phyloP scores from a whole-genome alignment of 2,113 vertebrate species.

The Recurvirostra avosetta region DNA sequence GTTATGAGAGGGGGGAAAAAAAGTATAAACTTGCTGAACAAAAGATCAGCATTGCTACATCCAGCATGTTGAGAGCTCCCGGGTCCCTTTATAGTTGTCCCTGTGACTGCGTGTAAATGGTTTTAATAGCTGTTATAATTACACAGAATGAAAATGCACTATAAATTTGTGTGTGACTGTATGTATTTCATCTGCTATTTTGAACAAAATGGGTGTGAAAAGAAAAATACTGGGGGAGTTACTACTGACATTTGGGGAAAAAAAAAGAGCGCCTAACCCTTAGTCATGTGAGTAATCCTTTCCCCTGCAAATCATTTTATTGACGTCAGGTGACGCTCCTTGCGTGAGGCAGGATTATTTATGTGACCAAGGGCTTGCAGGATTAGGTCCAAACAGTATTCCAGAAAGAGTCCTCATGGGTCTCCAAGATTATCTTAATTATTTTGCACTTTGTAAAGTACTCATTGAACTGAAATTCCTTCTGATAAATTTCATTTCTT shows the following conservation, averaged over 20 bases:
- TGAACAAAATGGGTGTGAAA: neutral
- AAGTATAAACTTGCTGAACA: neutral
- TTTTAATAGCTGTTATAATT: neutral
- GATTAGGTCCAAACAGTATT: neutral
- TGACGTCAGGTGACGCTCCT: neutral
- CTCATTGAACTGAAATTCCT: neutral
- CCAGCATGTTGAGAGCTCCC: neutral
- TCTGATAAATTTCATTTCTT: neutral
- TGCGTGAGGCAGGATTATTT: neutral
- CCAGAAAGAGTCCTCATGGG: neutral
- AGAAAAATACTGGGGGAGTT: neutral
- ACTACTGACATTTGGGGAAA: neutral
- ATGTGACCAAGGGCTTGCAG: neutral
- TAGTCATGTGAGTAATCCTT: slow-evolving; percentile 6
- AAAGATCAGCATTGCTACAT: neutral
- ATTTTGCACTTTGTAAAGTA: neutral
- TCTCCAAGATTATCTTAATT: neutral
- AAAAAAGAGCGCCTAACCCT: neutral
- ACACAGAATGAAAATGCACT: neutral
- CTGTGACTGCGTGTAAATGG: neutral
- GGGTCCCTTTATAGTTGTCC: neutral
- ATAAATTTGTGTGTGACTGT: neutral
- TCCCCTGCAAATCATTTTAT: neutral
- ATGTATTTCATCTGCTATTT: neutral
- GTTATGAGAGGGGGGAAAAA: neutral